Evolutionary conservation across 2,113 vertebrate genomes (phyloP).

Genomic region (Microtus pennsylvanicus): DNA sequence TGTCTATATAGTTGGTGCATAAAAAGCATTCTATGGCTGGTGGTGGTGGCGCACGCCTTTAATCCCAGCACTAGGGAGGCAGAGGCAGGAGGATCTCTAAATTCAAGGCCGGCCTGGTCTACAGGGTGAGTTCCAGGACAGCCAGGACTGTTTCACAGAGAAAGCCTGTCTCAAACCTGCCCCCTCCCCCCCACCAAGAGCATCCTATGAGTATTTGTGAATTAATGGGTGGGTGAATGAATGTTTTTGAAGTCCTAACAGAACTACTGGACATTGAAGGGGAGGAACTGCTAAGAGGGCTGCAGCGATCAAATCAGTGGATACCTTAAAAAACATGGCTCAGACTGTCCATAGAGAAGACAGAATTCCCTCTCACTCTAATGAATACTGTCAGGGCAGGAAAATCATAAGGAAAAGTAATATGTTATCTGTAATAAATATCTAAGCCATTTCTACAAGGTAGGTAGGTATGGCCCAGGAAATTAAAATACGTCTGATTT

Average conservation of each 20-base stretch:
- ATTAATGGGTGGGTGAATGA: background rate
- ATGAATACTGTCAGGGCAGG: background rate
- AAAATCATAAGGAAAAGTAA: background rate
- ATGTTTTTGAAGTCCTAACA: background rate
- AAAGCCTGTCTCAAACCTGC: too few relatives aligned
- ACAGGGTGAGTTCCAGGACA: too few relatives aligned
- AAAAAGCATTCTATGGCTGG: background rate
- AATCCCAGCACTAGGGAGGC: too few relatives aligned
- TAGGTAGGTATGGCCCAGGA: background rate
- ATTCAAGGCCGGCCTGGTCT: too few relatives aligned
- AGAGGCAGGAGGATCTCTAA: too few relatives aligned
- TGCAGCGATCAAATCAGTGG: background rate
- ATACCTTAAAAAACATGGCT: background rate
- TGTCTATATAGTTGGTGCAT: background rate
- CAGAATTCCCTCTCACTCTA: background rate
- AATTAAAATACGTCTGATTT: background rate
- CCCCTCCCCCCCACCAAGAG: background rate
- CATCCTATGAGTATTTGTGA: background rate
- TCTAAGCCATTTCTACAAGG: conserved; percentile 11
- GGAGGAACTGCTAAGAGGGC: background rate
- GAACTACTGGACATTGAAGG: background rate
- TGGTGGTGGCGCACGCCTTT: too few relatives aligned
- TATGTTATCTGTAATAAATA: background rate
- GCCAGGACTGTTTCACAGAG: too few relatives aligned
- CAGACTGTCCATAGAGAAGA: background rate